Base-by-base conservation (phyloP, 2,113 vertebrate species). In the Willisornis vidua region DNA sequence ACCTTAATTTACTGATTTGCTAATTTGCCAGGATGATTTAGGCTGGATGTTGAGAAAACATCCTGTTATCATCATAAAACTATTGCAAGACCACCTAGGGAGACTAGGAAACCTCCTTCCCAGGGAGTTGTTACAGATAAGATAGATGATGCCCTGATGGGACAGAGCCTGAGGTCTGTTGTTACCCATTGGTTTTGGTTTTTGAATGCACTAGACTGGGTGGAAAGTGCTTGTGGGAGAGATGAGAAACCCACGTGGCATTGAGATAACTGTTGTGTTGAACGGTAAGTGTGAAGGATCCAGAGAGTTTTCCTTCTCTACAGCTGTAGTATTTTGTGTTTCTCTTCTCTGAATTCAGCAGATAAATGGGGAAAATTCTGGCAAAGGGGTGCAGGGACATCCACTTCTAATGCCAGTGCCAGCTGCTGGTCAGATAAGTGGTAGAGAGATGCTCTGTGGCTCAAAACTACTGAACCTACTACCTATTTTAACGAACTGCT, bases 21-120 rank as follows among this genome's bases (percentile, higher is more conserved):
- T 96, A 89, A 95, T 93, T 89, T 95, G 89, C 89, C 84, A 92
- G 86, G 35, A 78, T 89, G 77, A 94, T 90, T 94, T 95, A 94
- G 84, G 80, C 39, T 92, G 80, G 19, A 72, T 93, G 62, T 95
- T 96, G 89, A 87, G 86, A 94, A 94, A 94, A 93, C 84, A 89
- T 89, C 86, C 68, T 94, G 86, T 90, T 95, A 75, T 49, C 80
- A 77, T 87, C 61, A 45, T 52, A 49, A 87, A 93, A 73, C 93
- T 92, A 52, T 90, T 1, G 43, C 57, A 87, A 94, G 96, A 96
- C 95, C 93, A 97, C 95, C 93, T 92, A 82, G 73, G 76, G 35
- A 91, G 94, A 52, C 62, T 46, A 75, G 66, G 76, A 75, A 90
- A 33, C 65, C 79, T 80, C 51, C 82, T 95, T 84, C 19, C 45